Conservation (phyloP, 2,113 vertebrate species). For the Toxotes jaculatrix region DNA sequence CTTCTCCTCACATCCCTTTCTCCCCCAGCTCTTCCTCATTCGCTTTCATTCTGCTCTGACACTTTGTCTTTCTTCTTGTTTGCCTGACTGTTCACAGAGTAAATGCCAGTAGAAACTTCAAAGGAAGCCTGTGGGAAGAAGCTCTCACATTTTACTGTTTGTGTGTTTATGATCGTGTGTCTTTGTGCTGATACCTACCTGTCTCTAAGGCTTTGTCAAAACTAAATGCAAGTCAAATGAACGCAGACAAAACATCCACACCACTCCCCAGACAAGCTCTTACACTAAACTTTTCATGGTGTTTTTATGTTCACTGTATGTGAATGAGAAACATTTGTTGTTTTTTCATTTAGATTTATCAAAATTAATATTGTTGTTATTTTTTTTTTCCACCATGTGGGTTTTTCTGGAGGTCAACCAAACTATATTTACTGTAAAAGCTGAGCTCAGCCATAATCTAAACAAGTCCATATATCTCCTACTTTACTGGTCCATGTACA, state of each 20-base stretch:
- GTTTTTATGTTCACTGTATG: slow-evolving; percentile 19
- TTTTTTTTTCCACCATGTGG: neutral
- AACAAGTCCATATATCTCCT: slow-evolving; percentile 17
- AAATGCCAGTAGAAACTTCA: slow-evolving; percentile 55
- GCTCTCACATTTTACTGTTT: slow-evolving; percentile 22
- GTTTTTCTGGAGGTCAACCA: slow-evolving; percentile 36
- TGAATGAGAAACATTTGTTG: slow-evolving; percentile 10
- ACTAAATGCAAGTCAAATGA: slow-evolving; percentile 64
- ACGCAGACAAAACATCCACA: slow-evolving; percentile 48
- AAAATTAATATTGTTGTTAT: neutral
- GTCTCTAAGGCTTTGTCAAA: slow-evolving; percentile 50
- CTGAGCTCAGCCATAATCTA: slow-evolving; percentile 15
- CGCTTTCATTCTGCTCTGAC: slow-evolving; percentile 34
- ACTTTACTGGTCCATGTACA: neutral
- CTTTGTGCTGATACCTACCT: slow-evolving; percentile 34
- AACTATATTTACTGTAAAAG: slow-evolving; percentile 41
- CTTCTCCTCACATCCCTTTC: slow-evolving; percentile 10
- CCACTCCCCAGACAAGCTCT: slow-evolving; percentile 2
- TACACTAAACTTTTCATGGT: slow-evolving; percentile 7
- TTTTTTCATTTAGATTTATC: slow-evolving; percentile 20
- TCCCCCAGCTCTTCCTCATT: slow-evolving; percentile 7
- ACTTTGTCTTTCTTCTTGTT: slow-evolving; percentile 36
- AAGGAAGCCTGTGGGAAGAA: slow-evolving; percentile 49
- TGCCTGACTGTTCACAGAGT: slow-evolving; percentile 36
- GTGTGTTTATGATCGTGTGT: slow-evolving; percentile 31